Evolutionary conservation across 2,888 invertebrate species (phyloP), one percentile per base, ranked within the genome.

Genomic region (Caenorhabditis sp.): DNA sequence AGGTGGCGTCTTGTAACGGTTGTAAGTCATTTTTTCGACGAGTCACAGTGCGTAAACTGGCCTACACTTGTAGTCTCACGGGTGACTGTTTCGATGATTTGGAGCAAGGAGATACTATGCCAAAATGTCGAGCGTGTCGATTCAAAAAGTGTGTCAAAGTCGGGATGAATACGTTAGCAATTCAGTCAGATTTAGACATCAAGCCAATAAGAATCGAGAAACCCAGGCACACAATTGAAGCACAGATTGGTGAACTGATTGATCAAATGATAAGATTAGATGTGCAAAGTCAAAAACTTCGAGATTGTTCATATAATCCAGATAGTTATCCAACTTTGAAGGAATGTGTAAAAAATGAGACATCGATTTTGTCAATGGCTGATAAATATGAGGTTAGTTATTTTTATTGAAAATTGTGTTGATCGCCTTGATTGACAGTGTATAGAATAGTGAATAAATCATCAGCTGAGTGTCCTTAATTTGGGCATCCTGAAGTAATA

Each of bases 91-190:
- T 21, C 20, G 12, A 36, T 10, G 20, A 58, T 12, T 38, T 23
- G 12, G 1, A 38, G 17, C n/a, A 25, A 26, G 1, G 26, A 59
- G 59, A 23, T 4, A 8, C 21, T 7, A 26, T 26, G 21, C 49
- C 59, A 23, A 58, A 54, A 25, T 68, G 68, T 25, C 58, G 68
- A 8, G 12, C 63, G 14, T 68, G 68, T 38, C 52, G 68, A 1
- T 63, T 36, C 54, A 53, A 63, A 5, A 68, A 68, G 54, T 68
- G 68, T 20, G 43, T 68, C 2, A 36, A 43, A 12, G 38, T 68
- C 12, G 68, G 68, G 27, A 68, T 68, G 68, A 31, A 31, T 31
- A 4, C 31, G 31, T 7, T 10, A 7, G 31, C 31, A 31, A 7
- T 31, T 31, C 31, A 10, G 31, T 7, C 4, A 7, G 31, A 31